Evolutionary conservation across 2,797 vertebrate species (phyloP).

Genomic region (Enoplosus armatus): DNA sequence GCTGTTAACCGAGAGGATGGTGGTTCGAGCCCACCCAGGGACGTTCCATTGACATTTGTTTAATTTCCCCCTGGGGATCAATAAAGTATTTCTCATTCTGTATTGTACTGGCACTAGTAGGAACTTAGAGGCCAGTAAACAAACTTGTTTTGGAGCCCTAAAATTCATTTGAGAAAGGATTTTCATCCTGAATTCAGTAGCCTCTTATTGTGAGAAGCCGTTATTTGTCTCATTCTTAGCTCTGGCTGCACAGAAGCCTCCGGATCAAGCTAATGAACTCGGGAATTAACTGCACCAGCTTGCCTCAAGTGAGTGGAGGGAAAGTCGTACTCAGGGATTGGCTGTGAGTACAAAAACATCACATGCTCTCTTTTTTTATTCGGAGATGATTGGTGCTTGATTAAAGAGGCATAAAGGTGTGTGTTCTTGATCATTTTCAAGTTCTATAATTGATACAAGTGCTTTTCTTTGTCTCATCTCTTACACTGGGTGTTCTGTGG

Average conservation of each 20-base stretch:
- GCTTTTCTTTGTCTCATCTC: not conserved
- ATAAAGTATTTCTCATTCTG: too few species aligned
- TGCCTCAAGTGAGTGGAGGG: slow-evolving; percentile 15
- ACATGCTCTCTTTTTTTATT: not conserved
- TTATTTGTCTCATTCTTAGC: slow-evolving; percentile 35
- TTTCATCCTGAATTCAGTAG: slow-evolving; percentile 34
- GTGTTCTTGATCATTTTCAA: not conserved
- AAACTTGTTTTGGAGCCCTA: slow-evolving; percentile 13
- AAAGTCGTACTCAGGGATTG: not conserved
- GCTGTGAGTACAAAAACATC: slow-evolving; percentile 12
- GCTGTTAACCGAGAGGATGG: too few species aligned
- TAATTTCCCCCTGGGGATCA: too few species aligned
- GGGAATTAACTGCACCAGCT: slow-evolving; percentile 42
- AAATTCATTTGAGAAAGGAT: slow-evolving; percentile 17
- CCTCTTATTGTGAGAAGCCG: slow-evolving; percentile 40
- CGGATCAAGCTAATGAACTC: slow-evolving; percentile 52
- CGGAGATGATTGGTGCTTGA: not conserved
- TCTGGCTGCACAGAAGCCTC: slow-evolving; percentile 29
- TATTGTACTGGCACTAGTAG: not conserved
- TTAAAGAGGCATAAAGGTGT: not conserved
- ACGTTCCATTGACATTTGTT: too few species aligned
- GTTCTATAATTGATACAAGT: not conserved
- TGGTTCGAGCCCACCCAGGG: too few species aligned
- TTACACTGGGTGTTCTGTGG: not conserved
- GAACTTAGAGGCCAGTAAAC: not conserved